Percentiles rank a stretch among this genome's conserved stretches.
Evolutionary conservation across 2,888 invertebrate genomes (phyloP).

Genomic region (Caenorhabditis panamensis): DNA sequence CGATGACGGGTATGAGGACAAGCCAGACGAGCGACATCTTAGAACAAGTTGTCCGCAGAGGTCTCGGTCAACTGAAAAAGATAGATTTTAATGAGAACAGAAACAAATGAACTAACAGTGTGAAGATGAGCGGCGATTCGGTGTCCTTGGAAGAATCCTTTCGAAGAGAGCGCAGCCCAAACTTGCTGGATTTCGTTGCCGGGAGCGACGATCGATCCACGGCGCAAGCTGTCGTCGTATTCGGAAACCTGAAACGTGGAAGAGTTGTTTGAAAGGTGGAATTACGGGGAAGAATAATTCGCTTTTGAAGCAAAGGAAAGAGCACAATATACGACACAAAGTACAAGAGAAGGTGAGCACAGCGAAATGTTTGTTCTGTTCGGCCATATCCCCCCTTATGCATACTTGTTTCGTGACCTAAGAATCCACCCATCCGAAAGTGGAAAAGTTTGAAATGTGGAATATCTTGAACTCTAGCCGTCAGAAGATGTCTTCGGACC

Average conservation of each 20-base stretch:
- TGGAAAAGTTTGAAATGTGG: too few species aligned
- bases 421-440: too few species aligned
- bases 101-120: slow-evolving; percentile 51
- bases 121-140: slow-evolving; percentile 73
- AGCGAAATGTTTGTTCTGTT: too few species aligned
- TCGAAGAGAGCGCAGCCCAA: slow-evolving; percentile 76
- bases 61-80: slow-evolving; percentile 65
- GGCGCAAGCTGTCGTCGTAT: slow-evolving; percentile 62
- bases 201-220: slow-evolving; percentile 68
- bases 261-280: background rate
- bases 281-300: too few species aligned
- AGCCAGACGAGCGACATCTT: slow-evolving; percentile 60
- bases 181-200: slow-evolving; percentile 69
- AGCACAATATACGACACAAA: too few species aligned
- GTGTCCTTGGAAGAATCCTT: slow-evolving; percentile 69
- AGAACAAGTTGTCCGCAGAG: slow-evolving; percentile 41
- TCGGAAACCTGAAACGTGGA: slow-evolving; percentile 60
- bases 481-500: too few species aligned
- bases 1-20: slow-evolving; percentile 60
- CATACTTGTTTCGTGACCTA: too few species aligned
- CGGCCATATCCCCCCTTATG: too few species aligned
- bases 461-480: too few species aligned
- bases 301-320: too few species aligned
- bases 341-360: too few species aligned
- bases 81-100: slow-evolving; percentile 1